These are phyloP conservation scores for Lomographa bimaculata DNA, from an alignment of 2,888 invertebrate species.

Conservation along the genomic window DNA sequence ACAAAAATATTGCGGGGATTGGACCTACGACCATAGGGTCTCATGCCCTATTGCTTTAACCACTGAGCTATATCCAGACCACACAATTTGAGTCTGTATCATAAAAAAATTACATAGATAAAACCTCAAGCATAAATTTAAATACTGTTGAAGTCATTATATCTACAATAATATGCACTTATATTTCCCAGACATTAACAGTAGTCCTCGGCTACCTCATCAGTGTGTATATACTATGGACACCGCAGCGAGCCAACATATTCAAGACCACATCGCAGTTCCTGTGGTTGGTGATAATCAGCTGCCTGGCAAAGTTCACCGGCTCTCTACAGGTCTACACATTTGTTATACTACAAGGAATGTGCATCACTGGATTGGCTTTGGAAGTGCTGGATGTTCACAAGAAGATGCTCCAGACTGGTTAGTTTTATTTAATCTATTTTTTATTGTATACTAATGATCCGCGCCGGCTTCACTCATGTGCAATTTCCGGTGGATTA, in stretches of 20 bases:
- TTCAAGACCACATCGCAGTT: slow-evolving; percentile 88
- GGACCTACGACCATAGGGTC: too few relatives aligned
- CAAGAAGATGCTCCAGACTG: slow-evolving; percentile 72
- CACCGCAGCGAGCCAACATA: slow-evolving; percentile 85
- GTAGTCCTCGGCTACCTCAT: slow-evolving; percentile 88
- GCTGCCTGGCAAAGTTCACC: slow-evolving; percentile 89
- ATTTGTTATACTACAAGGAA: slow-evolving; percentile 86
- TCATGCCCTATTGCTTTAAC: too few relatives aligned
- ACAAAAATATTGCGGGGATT: too few relatives aligned
- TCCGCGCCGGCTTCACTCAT: too few relatives aligned
- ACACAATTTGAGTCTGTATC: too few relatives aligned
- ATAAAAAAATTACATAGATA: too few relatives aligned
- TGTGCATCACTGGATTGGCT: slow-evolving; percentile 86
- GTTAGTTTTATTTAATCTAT: slow-evolving; percentile 43
- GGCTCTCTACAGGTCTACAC: slow-evolving; percentile 90
- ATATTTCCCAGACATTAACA: slow-evolving; percentile 85
- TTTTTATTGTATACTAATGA: not conserved
- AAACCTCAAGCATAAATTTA: too few relatives aligned
- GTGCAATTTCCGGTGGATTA: too few relatives aligned
- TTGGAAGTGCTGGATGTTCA: slow-evolving; percentile 84
- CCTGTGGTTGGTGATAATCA: slow-evolving; percentile 90
- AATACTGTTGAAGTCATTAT: too few relatives aligned
- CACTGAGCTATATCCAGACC: too few relatives aligned
- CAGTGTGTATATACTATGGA: slow-evolving; percentile 90
- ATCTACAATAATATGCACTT: too few relatives aligned